Percentiles rank a stretch among this genome's conserved stretches.
Conservation (phyloP, 2,888 invertebrate genomes). For the Parnassius glacialis region DNA sequence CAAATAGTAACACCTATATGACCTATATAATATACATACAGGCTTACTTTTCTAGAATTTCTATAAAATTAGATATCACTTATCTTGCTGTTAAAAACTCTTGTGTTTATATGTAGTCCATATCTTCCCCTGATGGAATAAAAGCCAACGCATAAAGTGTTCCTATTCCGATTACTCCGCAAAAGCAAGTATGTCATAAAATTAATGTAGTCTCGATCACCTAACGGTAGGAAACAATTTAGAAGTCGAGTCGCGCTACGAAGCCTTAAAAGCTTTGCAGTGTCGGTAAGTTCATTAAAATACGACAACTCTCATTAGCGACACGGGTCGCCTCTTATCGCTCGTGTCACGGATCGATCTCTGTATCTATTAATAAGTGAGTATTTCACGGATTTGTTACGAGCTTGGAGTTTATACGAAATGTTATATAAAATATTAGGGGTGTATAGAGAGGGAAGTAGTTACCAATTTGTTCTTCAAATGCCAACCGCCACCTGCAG, state of each 20-base stretch:
- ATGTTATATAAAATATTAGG: too few relatives aligned
- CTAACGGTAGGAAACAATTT: conserved; percentile 1
- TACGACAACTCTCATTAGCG: conserved; percentile 18
- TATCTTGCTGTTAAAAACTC: too few relatives aligned
- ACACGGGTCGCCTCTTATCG: conserved; percentile 17
- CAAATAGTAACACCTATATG: too few relatives aligned
- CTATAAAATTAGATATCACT: too few relatives aligned
- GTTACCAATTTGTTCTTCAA: too few relatives aligned
- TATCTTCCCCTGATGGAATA: background rate
- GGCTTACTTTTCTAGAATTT: too few relatives aligned
- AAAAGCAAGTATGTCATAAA: conserved; percentile 4
- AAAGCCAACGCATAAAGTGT: background rate
- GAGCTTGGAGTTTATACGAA: background rate
- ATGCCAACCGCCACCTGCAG: too few relatives aligned
- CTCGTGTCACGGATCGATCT: conserved; percentile 15
- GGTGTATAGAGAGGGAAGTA: too few relatives aligned
- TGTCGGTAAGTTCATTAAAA: conserved; percentile 21
- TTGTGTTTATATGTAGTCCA: too few relatives aligned
- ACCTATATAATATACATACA: too few relatives aligned
- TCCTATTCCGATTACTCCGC: background rate
- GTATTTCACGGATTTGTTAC: conserved; percentile 5
- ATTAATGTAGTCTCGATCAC: conserved; percentile 2
- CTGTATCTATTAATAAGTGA: conserved; percentile 14
- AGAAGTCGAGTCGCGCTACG: background rate
- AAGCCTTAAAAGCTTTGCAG: conserved; percentile 17